phyloP scores from a whole-genome alignment of 2,113 vertebrate genomes.

The Illadopsis cleaveri region DNA sequence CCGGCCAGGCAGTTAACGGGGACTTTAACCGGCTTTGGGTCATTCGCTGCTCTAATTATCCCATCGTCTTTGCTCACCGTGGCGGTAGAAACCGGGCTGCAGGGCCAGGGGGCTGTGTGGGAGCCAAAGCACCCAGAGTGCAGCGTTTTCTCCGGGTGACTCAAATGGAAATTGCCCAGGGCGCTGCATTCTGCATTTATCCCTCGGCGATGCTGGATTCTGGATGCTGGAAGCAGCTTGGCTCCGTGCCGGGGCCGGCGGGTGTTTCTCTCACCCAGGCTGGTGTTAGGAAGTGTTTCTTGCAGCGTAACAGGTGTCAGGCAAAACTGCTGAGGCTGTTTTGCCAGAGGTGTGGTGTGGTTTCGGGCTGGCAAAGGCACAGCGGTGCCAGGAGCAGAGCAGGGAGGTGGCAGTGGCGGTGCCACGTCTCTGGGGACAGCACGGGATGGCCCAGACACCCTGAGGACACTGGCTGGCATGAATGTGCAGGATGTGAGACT shows the following conservation, averaged over 20 bases:
- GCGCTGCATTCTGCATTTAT: not conserved
- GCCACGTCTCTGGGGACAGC: not conserved
- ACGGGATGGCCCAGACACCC: not conserved
- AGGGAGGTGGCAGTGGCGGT: not conserved
- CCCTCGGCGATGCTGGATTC: accelerated
- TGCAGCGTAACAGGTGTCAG: constrained; percentile 66
- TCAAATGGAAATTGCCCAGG: not conserved
- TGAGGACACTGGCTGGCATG: not conserved
- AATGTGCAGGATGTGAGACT: not conserved
- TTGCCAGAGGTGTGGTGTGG: constrained; percentile 16
- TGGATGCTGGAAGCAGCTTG: not conserved
- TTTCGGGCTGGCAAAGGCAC: not conserved
- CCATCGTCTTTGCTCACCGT: constrained; percentile 18
- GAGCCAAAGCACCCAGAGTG: accelerated
- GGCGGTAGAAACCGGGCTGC: not conserved
- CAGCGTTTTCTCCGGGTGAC: not conserved
- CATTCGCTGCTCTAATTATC: constrained; percentile 75
- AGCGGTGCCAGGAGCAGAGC: not conserved
- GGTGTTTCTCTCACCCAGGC: constrained; percentile 28
- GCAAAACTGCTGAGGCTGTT: constrained; percentile 25
- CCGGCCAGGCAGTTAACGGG: constrained; percentile 55
- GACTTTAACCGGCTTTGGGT: constrained; percentile 69
- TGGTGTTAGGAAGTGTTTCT: constrained; percentile 35
- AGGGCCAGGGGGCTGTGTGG: not conserved
- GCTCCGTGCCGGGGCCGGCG: not conserved